A percentile compares a stretch with the other conserved stretches of the same genome.
Conservation (phyloP, 2,797 vertebrate genomes). For the Champsocephalus gunnari region DNA sequence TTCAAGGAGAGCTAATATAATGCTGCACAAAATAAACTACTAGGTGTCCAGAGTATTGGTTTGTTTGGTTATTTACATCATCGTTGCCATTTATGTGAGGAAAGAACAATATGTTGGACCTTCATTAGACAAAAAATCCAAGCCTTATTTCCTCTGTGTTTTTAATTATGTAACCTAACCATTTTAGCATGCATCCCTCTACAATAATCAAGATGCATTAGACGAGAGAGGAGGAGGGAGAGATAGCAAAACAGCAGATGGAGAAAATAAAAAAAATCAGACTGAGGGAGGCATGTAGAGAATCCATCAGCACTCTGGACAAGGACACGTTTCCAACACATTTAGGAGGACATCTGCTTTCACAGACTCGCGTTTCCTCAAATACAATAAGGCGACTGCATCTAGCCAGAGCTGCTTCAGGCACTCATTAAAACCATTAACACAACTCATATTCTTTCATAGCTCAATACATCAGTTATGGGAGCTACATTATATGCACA, state of each 20-base stretch:
- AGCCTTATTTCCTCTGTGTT: conserved; percentile 28
- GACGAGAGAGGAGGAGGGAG: conserved; percentile 36
- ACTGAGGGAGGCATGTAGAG: conserved; percentile 21
- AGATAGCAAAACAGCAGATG: conserved; percentile 34
- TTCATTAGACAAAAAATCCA: conserved; percentile 25
- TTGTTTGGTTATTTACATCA: background rate
- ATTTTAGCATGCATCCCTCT: conserved; percentile 31
- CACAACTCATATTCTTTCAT: conserved; percentile 12
- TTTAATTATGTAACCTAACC: conserved; percentile 46
- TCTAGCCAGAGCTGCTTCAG: background rate
- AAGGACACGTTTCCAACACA: conserved; percentile 30
- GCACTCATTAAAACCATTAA: conserved; percentile 31
- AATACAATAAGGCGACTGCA: conserved; percentile 26
- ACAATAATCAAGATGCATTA: conserved; percentile 46
- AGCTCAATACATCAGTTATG: conserved; percentile 28
- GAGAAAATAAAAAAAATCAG: conserved; percentile 32
- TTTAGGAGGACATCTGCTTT: conserved; percentile 41
- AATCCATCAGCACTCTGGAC: conserved; percentile 34
- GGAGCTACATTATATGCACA: conserved; percentile 20
- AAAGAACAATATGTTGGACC: background rate
- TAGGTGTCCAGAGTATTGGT: background rate
- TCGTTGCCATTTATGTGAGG: conserved; percentile 1
- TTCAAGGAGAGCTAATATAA: conserved; percentile 7
- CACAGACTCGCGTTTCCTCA: conserved; percentile 18
- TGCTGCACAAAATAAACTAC: background rate